Percentiles rank a stretch among this genome's conserved stretches.
phyloP scores from a whole-genome alignment of 2,888 invertebrate genomes.

The Nowickia ferox region DNA sequence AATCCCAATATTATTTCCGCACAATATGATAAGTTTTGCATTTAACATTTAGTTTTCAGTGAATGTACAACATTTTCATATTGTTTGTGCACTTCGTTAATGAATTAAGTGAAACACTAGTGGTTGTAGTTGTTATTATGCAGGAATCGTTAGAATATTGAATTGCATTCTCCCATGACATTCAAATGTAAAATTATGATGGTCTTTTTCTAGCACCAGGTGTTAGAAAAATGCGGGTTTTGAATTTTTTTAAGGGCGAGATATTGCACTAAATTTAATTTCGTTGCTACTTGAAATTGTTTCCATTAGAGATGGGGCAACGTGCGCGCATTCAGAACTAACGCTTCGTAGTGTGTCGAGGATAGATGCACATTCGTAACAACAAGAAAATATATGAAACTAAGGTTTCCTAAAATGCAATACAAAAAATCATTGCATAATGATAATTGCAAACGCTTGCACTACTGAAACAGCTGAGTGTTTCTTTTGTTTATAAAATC shows the following conservation, averaged over 20 bases:
- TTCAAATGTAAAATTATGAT: conserved; percentile 32
- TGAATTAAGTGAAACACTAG: background rate
- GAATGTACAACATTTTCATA: background rate
- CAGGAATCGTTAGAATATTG: conserved; percentile 29
- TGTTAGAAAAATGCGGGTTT: conserved; percentile 40
- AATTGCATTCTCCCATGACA: conserved; percentile 54
- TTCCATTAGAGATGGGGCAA: too few species aligned
- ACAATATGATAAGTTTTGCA: background rate
- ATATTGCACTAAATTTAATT: conserved; percentile 1
- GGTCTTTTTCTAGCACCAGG: conserved; percentile 44
- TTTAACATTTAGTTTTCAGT: conserved; percentile 1
- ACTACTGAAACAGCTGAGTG: too few species aligned
- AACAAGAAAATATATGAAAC: too few species aligned
- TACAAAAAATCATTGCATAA: too few species aligned
- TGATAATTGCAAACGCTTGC: too few species aligned
- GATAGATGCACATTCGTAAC: too few species aligned
- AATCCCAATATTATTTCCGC: background rate
- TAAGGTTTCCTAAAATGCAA: too few species aligned
- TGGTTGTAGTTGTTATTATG: background rate
- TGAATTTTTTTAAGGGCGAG: conserved; percentile 20
- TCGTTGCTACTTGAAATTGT: background rate
- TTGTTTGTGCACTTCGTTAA: background rate
- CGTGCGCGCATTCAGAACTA: too few species aligned
- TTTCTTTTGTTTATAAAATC: too few species aligned
- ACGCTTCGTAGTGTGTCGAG: too few species aligned